Conservation (phyloP, 2,113 vertebrate species). For the Vicugna pacos region DNA sequence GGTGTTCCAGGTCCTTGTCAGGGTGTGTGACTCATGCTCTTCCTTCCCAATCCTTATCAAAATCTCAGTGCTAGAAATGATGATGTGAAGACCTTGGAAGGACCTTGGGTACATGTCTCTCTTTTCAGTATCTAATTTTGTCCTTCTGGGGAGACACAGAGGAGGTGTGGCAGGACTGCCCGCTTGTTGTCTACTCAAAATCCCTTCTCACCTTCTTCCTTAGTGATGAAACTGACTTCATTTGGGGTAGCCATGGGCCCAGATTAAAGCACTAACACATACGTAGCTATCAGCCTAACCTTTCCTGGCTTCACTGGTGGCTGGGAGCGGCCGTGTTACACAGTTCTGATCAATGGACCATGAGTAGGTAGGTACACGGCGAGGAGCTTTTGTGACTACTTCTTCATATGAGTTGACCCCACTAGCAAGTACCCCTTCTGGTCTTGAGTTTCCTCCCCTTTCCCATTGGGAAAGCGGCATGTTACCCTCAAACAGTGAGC, state of each 20-base stretch:
- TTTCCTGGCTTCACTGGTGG: background rate
- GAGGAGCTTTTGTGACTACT: background rate
- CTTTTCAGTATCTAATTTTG: rapidly evolving
- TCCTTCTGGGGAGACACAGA: background rate
- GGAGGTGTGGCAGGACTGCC: no score
- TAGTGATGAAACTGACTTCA: background rate
- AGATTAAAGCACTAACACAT: no score
- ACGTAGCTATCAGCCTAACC: rapidly evolving
- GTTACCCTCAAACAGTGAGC: background rate
- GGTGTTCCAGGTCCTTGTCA: rapidly evolving
- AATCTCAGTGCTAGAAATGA: background rate
- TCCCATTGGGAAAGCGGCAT: rapidly evolving
- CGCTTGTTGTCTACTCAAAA: rapidly evolving
- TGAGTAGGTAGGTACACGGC: rapidly evolving
- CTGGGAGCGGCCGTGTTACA: rapidly evolving
- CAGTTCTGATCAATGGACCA: rapidly evolving
- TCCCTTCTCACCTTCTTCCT: background rate
- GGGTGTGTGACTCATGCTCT: rapidly evolving
- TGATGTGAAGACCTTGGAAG: rapidly evolving
- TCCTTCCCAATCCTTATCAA: background rate
- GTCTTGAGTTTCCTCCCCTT: background rate
- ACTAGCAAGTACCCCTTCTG: rapidly evolving
- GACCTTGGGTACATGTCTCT: rapidly evolving
- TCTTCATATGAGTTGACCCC: no score
- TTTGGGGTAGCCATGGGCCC: rapidly evolving